Conservation (phyloP, 2,797 vertebrate genomes). For the Chromis chromis region DNA sequence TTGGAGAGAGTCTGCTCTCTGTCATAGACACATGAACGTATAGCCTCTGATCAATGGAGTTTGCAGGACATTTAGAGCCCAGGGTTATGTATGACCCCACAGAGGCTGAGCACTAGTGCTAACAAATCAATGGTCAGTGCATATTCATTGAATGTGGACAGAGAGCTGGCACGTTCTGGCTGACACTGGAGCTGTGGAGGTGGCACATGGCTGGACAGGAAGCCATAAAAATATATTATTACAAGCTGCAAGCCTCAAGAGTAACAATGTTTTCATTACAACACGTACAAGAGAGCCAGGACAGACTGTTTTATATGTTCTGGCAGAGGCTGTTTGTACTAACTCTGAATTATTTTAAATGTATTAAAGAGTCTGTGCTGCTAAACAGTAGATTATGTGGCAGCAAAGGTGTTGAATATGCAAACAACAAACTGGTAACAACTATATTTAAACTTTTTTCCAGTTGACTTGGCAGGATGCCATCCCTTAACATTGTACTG, state of each 20-base stretch:
- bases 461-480: slow-evolving; percentile 20
- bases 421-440: slow-evolving; percentile 15
- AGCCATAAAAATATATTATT: slow-evolving; percentile 49
- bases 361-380: slow-evolving; percentile 8
- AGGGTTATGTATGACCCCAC: slow-evolving; percentile 77
- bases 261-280: slow-evolving; percentile 41
- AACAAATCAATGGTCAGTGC: slow-evolving; percentile 78
- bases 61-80: slow-evolving; percentile 78
- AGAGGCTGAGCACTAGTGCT: slow-evolving; percentile 52
- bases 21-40: slow-evolving; percentile 43
- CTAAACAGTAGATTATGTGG: slow-evolving; percentile 20
- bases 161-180: slow-evolving; percentile 66
- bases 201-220: slow-evolving; percentile 54
- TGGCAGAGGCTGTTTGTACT: slow-evolving; percentile 16
- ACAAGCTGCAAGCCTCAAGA: slow-evolving; percentile 30
- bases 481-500: background rate
- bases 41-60: slow-evolving; percentile 74
- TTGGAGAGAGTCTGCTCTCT: slow-evolving; percentile 38
- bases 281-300: slow-evolving; percentile 11
- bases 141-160: slow-evolving; percentile 57
- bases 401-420: slow-evolving; percentile 13
- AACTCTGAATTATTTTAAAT: slow-evolving; percentile 38
- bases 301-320: slow-evolving; percentile 31
- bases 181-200: slow-evolving; percentile 42
- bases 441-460: slow-evolving; percentile 10